Conservation (phyloP, 2,888 invertebrate genomes). For the Dolomedes plantarius region DNA sequence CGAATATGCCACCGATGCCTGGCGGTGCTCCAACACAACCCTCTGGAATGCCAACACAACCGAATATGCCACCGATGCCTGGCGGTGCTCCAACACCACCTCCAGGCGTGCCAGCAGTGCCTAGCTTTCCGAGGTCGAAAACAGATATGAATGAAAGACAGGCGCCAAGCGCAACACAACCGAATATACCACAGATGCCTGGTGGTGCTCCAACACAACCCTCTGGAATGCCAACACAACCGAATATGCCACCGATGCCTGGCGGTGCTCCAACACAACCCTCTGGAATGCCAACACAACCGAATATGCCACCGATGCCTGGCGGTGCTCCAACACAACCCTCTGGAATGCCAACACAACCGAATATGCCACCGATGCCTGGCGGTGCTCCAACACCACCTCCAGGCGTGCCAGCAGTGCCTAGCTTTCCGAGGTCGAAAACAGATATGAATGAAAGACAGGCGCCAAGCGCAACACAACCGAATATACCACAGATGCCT, state of each 20-base stretch:
- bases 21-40: not conserved
- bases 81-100: too few species aligned
- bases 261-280: not conserved
- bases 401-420: not conserved
- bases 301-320: not conserved
- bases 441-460: too few species aligned
- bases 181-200: not conserved
- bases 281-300: not conserved
- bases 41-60: not conserved
- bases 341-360: slow-evolving; percentile 12
- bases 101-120: not conserved
- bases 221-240: not conserved
- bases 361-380: not conserved
- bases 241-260: not conserved
- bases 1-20: not conserved
- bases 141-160: too few species aligned
- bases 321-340: not conserved
- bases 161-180: too few species aligned
- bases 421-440: too few species aligned
- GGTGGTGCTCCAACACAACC: not conserved
- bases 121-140: too few species aligned
- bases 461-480: not conserved
- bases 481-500: not conserved
- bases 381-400: not conserved
- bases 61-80: slow-evolving; percentile 14